A percentile compares a stretch with the other conserved stretches of the same genome.
These are phyloP conservation scores for Polyboroides typus DNA, from an alignment of 2,797 vertebrate genomes.

Conservation along the genomic window DNA sequence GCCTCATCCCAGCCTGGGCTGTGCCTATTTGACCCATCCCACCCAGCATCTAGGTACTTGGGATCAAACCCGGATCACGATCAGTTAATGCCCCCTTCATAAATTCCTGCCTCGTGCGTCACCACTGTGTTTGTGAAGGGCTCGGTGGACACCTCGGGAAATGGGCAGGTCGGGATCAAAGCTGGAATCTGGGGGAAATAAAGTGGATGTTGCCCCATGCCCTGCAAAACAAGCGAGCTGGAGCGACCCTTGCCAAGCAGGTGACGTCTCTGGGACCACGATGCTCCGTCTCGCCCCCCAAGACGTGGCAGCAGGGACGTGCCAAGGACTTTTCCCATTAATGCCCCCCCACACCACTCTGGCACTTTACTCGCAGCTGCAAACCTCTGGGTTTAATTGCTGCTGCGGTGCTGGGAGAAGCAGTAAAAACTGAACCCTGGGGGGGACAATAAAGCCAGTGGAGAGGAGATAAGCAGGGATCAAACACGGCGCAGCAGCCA, in stretches of 20 bases:
- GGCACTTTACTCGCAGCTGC: not conserved
- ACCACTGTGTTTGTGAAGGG: conserved; percentile 13
- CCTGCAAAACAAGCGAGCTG: not conserved
- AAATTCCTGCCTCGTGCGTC: conserved; percentile 30
- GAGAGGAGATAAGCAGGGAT: conserved; percentile 45
- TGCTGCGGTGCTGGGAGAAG: not conserved
- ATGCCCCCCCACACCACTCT: accelerated
- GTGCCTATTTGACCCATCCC: not conserved
- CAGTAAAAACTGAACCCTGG: conserved; percentile 38
- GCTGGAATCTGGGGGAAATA: not conserved
- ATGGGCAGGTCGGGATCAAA: conserved; percentile 23
- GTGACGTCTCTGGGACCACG: not conserved
- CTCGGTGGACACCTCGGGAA: not conserved
- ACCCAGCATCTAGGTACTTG: not conserved
- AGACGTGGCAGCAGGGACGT: accelerated
- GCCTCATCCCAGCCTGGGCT: not conserved
- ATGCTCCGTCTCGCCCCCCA: accelerated
- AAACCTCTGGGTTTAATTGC: conserved; percentile 14
- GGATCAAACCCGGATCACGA: not conserved
- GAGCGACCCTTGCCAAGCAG: not conserved
- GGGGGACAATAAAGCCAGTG: conserved; percentile 37
- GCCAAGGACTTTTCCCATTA: not conserved
- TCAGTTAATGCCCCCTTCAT: not conserved
- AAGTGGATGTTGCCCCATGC: not conserved
- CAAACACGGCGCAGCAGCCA: conserved; percentile 15